phyloP scores from a whole-genome alignment of 2,113 vertebrate genomes.

The Talpa occidentalis region DNA sequence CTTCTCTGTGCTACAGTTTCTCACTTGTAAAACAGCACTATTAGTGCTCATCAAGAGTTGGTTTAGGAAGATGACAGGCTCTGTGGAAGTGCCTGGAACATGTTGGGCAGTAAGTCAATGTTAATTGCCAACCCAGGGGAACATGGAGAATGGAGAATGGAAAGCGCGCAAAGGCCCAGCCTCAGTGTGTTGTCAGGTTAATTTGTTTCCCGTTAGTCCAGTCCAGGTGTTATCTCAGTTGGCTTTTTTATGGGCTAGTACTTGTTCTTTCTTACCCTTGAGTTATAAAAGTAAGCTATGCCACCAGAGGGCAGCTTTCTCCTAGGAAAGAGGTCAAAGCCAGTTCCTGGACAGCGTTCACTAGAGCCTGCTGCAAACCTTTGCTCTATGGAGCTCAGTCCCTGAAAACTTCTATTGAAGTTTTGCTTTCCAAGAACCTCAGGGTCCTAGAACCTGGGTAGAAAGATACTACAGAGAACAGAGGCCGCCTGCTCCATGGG shows the following conservation, averaged over 20 bases:
- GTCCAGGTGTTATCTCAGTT: not conserved
- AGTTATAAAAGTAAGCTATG: not conserved
- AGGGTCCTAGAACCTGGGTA: not conserved
- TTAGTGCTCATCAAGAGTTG: not conserved
- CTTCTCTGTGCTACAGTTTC: not conserved
- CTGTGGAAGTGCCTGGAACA: not conserved
- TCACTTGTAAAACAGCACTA: not conserved
- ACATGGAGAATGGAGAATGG: not conserved
- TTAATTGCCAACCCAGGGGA: not conserved
- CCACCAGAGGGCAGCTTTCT: conserved; percentile 83
- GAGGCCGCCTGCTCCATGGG: fast-evolving
- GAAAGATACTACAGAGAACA: not conserved
- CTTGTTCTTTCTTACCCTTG: not conserved
- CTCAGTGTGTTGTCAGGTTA: no score
- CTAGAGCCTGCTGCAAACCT: not conserved
- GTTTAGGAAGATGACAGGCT: not conserved
- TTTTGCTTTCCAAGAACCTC: not conserved
- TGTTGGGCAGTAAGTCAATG: not conserved
- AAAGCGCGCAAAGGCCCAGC: not conserved
- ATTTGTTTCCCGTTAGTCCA: not conserved
- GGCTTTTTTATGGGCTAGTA: not conserved
- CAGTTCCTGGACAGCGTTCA: not conserved
- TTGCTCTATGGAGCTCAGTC: not conserved
- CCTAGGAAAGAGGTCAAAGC: conserved; percentile 51
- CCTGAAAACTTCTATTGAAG: not conserved